A percentile compares a stretch with the other conserved stretches of the same genome.
These are phyloP conservation scores for Syngnathus typhle DNA, from an alignment of 2,113 vertebrate species.

Conservation along the genomic window DNA sequence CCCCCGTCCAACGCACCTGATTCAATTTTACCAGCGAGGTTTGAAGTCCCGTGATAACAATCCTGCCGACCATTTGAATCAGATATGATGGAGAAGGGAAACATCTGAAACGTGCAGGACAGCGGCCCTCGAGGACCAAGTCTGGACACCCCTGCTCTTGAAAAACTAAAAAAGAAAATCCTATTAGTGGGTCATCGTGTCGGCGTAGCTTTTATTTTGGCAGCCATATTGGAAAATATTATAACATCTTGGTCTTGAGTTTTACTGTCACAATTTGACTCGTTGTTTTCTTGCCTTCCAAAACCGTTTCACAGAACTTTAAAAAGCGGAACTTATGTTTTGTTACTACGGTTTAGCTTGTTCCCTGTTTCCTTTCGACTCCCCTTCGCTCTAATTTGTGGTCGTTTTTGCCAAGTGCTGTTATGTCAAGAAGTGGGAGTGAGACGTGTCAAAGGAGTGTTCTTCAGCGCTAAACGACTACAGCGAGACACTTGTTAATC, in stretches of 20 bases:
- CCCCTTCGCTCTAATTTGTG: background rate
- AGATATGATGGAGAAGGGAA: too few relatives aligned
- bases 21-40: too few relatives aligned
- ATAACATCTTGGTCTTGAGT: background rate
- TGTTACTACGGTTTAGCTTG: background rate
- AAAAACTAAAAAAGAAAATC: too few relatives aligned
- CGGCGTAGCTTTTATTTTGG: too few relatives aligned
- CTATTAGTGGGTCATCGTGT: too few relatives aligned
- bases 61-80: too few relatives aligned
- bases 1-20: too few relatives aligned
- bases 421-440: background rate
- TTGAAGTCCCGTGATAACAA: too few relatives aligned
- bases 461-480: conserved; percentile 3
- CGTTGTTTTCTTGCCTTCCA: background rate
- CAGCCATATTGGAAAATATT: too few relatives aligned
- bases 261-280: background rate
- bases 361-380: background rate
- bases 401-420: conserved; percentile 1
- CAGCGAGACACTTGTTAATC: conserved; percentile 8
- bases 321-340: background rate
- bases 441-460: conserved; percentile 5
- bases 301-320: background rate
- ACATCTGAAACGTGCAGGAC: too few relatives aligned
- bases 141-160: too few relatives aligned
- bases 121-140: too few relatives aligned